phyloP scores from a whole-genome alignment of 2,113 vertebrate genomes.

The Colinus virginianus region DNA sequence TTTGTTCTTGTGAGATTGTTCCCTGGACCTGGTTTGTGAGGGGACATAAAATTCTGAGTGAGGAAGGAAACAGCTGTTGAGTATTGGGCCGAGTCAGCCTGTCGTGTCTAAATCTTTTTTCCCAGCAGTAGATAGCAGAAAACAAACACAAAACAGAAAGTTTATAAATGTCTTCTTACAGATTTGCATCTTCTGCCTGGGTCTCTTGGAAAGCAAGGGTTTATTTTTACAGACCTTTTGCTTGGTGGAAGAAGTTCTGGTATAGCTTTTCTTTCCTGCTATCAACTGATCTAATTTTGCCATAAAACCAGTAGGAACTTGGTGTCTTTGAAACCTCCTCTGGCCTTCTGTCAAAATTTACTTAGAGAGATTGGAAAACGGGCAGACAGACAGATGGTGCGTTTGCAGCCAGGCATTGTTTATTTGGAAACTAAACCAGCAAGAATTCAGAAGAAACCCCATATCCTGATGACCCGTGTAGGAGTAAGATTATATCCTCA shows the following conservation, averaged over 20 bases:
- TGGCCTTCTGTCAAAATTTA: not conserved
- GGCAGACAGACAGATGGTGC: too few species aligned
- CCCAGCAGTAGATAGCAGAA: not conserved
- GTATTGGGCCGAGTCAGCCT: not conserved
- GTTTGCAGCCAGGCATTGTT: not conserved
- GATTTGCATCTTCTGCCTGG: not conserved
- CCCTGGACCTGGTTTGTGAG: not conserved
- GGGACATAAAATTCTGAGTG: not conserved
- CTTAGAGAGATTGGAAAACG: not conserved
- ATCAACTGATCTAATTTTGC: not conserved
- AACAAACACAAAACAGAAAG: not conserved
- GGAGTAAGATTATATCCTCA: not conserved
- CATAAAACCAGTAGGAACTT: not conserved
- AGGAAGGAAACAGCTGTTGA: not conserved
- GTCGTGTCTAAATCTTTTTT: not conserved
- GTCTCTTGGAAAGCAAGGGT: not conserved
- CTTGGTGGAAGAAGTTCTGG: fast-evolving
- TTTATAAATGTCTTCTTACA: not conserved
- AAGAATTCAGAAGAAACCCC: not conserved
- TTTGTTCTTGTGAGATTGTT: not conserved
- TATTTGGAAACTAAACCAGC: not conserved
- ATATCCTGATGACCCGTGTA: not conserved
- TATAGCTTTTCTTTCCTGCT: not conserved
- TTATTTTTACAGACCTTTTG: not conserved
- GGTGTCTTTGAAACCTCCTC: not conserved